A percentile compares a stretch with the other conserved stretches of the same genome.
Evolutionary conservation across 1,140 invertebrate genomes (phyloP).

Genomic region (Thaumetopoea pityocampa): DNA sequence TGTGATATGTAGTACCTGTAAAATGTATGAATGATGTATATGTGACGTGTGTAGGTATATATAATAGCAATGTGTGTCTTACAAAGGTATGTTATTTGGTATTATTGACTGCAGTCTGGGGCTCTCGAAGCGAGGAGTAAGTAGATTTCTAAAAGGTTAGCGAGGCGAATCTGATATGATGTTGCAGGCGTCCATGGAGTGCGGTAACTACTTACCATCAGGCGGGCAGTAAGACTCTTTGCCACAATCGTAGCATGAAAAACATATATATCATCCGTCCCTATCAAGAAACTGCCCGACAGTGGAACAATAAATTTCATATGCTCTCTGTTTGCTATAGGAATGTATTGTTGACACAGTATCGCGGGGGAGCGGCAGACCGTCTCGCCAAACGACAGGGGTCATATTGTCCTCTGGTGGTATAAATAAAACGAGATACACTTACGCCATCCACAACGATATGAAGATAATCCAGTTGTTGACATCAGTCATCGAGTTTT

Average conservation of each 20-base stretch:
- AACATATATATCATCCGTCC: conserved; percentile 10
- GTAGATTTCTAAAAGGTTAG: too few relatives aligned
- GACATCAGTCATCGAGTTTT: not conserved
- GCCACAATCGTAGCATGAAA: not conserved
- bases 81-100: too few relatives aligned
- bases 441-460: too few relatives aligned
- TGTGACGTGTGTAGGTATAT: too few relatives aligned
- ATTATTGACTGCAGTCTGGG: too few relatives aligned
- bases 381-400: conserved; percentile 33
- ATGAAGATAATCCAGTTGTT: conserved; percentile 5
- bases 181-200: too few relatives aligned
- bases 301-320: conserved; percentile 49
- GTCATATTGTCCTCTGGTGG: conserved; percentile 25
- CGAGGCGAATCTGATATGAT: too few relatives aligned
- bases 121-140: too few relatives aligned
- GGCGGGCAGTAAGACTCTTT: not conserved
- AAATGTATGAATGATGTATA: too few relatives aligned
- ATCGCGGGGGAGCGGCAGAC: conserved; percentile 36
- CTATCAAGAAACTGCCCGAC: conserved; percentile 8
- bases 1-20: too few relatives aligned
- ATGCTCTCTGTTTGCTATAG: conserved; percentile 41
- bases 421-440: conserved; percentile 19
- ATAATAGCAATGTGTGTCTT: too few relatives aligned
- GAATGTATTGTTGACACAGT: conserved; percentile 41
- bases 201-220: not conserved